These are phyloP conservation scores for Homarus gammarus DNA, from an alignment of 2,888 invertebrate species.

Conservation along the genomic window DNA sequence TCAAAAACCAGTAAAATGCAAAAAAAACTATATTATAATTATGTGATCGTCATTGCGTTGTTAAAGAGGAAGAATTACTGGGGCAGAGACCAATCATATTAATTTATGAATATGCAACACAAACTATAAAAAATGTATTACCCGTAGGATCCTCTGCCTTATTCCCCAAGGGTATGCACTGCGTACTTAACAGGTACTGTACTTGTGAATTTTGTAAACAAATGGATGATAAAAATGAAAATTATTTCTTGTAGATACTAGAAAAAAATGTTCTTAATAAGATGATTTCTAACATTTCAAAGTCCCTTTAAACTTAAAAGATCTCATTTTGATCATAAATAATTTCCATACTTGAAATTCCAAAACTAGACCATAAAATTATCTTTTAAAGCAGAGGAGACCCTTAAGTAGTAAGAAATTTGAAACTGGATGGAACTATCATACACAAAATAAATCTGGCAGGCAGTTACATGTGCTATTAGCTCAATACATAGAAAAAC, in stretches of 20 bases:
- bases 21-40: not conserved
- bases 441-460: constrained; percentile 27
- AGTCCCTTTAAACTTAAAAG: not conserved
- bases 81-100: not conserved
- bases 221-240: not conserved
- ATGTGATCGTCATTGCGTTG: not conserved
- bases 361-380: not conserved
- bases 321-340: not conserved
- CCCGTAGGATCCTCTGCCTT: constrained; percentile 20
- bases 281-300: not conserved
- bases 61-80: not conserved
- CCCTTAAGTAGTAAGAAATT: constrained; percentile 3
- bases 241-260: not conserved
- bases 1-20: not conserved
- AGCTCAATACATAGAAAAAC: constrained; percentile 11
- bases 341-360: not conserved
- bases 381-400: constrained; percentile 27
- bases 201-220: not conserved
- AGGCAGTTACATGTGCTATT: constrained; percentile 19
- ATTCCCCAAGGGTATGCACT: not conserved
- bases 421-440: constrained; percentile 39
- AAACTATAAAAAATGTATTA: not conserved
- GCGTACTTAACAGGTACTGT: constrained; percentile 6
- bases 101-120: not conserved
- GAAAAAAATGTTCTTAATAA: not conserved